These are phyloP conservation scores for Rutpela maculata DNA, from an alignment of 2,888 invertebrate species.

Conservation along the genomic window DNA sequence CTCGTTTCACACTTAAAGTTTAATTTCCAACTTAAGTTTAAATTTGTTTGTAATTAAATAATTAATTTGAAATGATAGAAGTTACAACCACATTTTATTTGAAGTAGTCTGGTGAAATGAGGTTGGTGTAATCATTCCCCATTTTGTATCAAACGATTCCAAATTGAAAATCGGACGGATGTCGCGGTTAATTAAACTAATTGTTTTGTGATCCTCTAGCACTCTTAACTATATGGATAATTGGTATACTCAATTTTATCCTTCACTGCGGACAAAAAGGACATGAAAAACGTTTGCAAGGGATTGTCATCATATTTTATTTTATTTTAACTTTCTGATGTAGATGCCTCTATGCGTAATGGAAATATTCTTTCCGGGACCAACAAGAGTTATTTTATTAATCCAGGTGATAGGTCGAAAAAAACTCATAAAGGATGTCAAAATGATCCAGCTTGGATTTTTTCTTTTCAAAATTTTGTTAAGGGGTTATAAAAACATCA, in stretches of 20 bases:
- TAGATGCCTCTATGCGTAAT: neutral
- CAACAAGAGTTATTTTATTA: too few relatives aligned
- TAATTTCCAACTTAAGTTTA: neutral
- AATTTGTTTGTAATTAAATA: constrained; percentile 3
- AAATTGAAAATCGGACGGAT: constrained; percentile 7
- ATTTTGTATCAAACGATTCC: constrained; percentile 2
- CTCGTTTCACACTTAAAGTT: neutral
- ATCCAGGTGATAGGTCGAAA: too few relatives aligned
- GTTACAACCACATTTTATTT: constrained; percentile 19
- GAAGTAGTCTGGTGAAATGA: constrained; percentile 41
- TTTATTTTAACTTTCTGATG: neutral
- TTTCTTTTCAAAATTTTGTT: too few relatives aligned
- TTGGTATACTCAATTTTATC: neutral
- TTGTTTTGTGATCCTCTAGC: neutral
- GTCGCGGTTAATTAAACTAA: neutral
- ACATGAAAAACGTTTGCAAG: neutral
- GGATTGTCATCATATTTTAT: neutral
- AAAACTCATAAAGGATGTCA: too few relatives aligned
- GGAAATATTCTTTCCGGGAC: neutral
- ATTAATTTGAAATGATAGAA: constrained; percentile 28
- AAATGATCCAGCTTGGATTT: too few relatives aligned
- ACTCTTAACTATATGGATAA: neutral
- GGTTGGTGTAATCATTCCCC: constrained; percentile 38
- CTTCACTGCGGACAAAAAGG: neutral
- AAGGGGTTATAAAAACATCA: too few relatives aligned